Conservation (phyloP, 2,113 vertebrate species). For the Theristicus caerulescens region DNA sequence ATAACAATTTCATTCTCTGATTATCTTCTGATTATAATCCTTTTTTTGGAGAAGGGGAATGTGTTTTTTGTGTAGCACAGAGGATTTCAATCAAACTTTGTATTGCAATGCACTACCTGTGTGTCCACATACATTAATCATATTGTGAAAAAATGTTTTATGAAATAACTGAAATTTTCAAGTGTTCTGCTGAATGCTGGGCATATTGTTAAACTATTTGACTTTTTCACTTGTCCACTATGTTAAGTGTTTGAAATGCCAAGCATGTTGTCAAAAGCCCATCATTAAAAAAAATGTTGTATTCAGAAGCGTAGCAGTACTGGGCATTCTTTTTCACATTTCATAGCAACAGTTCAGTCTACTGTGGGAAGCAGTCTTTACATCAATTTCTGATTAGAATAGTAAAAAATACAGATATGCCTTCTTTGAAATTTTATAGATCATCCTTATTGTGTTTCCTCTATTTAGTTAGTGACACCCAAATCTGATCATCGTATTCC, state of each 20-base stretch:
- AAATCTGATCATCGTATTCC: background rate
- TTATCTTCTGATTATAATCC: background rate
- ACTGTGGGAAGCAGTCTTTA: background rate
- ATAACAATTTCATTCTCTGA: background rate
- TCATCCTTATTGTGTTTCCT: background rate
- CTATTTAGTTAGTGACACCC: background rate
- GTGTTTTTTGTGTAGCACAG: background rate
- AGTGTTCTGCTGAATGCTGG: background rate
- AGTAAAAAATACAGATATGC: background rate
- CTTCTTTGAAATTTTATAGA: background rate
- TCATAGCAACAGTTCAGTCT: background rate
- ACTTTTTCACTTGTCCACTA: background rate
- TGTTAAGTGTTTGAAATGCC: background rate
- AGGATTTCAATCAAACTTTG: background rate
- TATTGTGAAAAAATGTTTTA: background rate
- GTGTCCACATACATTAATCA: background rate
- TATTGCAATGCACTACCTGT: background rate
- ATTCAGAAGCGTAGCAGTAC: background rate
- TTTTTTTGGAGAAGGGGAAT: background rate
- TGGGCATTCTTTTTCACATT: background rate
- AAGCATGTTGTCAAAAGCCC: background rate
- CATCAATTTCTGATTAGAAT: background rate
- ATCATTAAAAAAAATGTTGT: background rate
- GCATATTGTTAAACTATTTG: background rate
- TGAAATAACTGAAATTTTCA: background rate